Base-by-base conservation (phyloP, 2,113 vertebrate genomes). In the Nanorana parkeri region DNA sequence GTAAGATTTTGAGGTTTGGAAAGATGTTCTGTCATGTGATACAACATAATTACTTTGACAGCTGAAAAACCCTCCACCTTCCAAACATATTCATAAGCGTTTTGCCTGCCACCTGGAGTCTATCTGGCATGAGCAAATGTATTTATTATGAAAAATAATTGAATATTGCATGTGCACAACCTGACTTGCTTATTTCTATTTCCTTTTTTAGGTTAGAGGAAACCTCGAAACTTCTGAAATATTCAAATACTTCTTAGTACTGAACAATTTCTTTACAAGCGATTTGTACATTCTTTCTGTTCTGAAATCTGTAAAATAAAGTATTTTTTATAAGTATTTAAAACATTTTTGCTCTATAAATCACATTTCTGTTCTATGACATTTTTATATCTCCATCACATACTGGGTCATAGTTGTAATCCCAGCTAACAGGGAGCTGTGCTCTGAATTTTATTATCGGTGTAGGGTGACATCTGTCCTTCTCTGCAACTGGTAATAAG, bases 121-220 rank as follows among this genome's bases (percentile, higher is more conserved):
- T 47, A 47, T 47, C 13, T 11, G 2, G 10, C 41, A 47, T 15
- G 13, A 47, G 41, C 6, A 47, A 47, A 47, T 47, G 41, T 47
- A 47, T 47, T 47, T 47, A 47, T 15, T 47, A 47, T 47, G 41
- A 47, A 10, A 47, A 47, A 47, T 47, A 47, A 47, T 47, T 47
- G 41, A 47, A 47, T 36, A 36, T 7, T 6, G 32, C 8, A 16
- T 64, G 23, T 64, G 19, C 4, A 26, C 26, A 24, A 21, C 23
- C 23, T 65, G 15, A 65, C 26, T 36, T 26, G 21, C 4, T 65
- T 21, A 7, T 51, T 69, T 21, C 6, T 51, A 5, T 11, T 63
- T 3, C 69, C 60, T 78, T 85, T 36, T 91, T 60, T 85, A 98
- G 97, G 93, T 91, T 97, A 92, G 94, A 95, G 88, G 94, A 95